Base-by-base conservation (phyloP, 92 coral and sea anemone species). In the Zoanthus sansibaricus region DNA sequence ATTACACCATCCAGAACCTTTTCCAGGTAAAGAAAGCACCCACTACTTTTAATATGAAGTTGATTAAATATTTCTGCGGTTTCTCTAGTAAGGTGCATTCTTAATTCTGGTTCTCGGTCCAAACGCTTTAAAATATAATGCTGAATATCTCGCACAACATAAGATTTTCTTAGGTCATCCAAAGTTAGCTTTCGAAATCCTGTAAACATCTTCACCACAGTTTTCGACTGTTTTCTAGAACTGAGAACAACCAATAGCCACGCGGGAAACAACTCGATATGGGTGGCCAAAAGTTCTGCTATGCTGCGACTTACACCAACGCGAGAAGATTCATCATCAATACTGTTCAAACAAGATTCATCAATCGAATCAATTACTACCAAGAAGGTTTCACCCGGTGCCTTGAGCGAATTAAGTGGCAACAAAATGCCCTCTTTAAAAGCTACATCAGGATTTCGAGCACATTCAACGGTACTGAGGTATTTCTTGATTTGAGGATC, bases 1-100 rank as follows among this genome's bases (percentile, higher is more conserved):
- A 92, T 87, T 18, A 97, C 92, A 31, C 96, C 95, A 71, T 97
- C 98, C 74, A 97, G 86, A 82, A 97, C 91, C 62, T 95, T 94
- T 88, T 97, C 99, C n/a, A 97, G 91, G 82, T 97, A 97, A 10
- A 97, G 92, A 86, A 97, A 90, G 84, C 99, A 97, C 20, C 99
- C 99, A 83, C 96, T 97, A 84, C 99, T 97, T 73, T 97, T 97
- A 79, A 97, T 95, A 79, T 97, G 99, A 69, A 97, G 93, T 67
- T 95, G 98, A 83, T 97, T 97, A 74, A 97, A 97, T 61, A 87
- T 87, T 68, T 97, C 99, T 33, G 99, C 99, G 7, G 99, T 97
- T 84, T 92, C 92, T 47, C 97, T 88, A 4, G 99, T 97, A 80
- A 97, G 89, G 89, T 93, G 94, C 55, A 89, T 92, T 78, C 98